Evolutionary conservation across 53 echinoderm and acorn worm species (phyloP).

Genomic region (Mesocentrotus franciscanus): DNA sequence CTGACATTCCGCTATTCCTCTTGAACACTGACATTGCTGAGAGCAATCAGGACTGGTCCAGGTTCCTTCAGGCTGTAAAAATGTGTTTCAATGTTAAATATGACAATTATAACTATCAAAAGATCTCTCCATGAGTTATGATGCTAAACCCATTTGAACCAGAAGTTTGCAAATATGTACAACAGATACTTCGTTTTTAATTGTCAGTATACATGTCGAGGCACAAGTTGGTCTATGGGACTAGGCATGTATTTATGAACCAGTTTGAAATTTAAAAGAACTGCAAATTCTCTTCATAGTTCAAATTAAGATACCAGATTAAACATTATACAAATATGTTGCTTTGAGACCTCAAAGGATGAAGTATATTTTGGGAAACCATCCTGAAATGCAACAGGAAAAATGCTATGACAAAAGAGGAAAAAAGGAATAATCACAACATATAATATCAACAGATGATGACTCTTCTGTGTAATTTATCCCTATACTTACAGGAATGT

Average conservation of each 20-base stretch:
- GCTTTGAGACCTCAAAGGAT: too few relatives aligned
- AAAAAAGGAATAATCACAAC: background rate
- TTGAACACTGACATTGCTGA: slow-evolving; percentile 50
- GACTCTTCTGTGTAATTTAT: background rate
- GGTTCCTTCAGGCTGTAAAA: slow-evolving; percentile 70
- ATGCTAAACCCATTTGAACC: background rate
- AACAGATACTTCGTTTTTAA: background rate
- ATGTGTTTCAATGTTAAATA: background rate
- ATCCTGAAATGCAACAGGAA: too few relatives aligned
- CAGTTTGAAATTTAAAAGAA: too few relatives aligned
- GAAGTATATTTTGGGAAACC: too few relatives aligned
- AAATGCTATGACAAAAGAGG: too few relatives aligned
- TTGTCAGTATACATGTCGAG: too few relatives aligned
- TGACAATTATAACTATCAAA: background rate
- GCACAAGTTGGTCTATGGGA: too few relatives aligned
- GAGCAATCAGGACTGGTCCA: slow-evolving; percentile 75
- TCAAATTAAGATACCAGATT: too few relatives aligned
- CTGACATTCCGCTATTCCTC: slow-evolving; percentile 22
- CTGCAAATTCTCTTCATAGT: too few relatives aligned
- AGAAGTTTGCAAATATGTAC: background rate
- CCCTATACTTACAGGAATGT: slow-evolving; percentile 61
- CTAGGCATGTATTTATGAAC: background rate
- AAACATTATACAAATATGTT: too few relatives aligned
- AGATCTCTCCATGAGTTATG: background rate
- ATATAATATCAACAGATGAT: background rate